Evolutionary conservation across 2,113 vertebrate species (phyloP), one percentile per base, ranked within the genome.

Genomic region (Hippocampus guttulatus): DNA sequence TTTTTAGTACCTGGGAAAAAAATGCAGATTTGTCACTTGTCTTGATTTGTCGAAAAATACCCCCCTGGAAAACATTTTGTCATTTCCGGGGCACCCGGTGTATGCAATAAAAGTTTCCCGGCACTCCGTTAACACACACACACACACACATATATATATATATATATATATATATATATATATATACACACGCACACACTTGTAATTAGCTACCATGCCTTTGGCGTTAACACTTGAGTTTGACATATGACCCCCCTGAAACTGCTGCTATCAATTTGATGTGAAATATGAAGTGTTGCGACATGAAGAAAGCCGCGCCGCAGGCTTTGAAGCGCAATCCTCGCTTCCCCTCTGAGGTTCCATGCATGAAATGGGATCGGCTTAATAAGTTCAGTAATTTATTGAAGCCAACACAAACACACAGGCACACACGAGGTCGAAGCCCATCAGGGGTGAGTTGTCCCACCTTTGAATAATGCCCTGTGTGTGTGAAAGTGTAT

Each of bases 381-480:
- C 47, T 78, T 79, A 87, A 89, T 89, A 88, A 86, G 71, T 86
- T 83, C n/a, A 80, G 83, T 84, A 82, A 89, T 86, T 87, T 84
- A 87, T 82, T 82, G 75, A 80, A 80, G 79, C 84, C 76, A 82
- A 68, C 71, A 60, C 65, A 65, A 66, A 47, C 65, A 67, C 61
- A 75, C 64, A 47, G 63, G 71, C 67, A 72, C 74, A 67, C 49
- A 71, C 8, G 43, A 33, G 58, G 74, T 84, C 77, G 75, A 69
- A 75, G 79, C 71, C 67, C 70, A 72, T 74, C 71, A 72, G 18
- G 68, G 69, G 52, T 63, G 74, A 84, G 70, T 81, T 83, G 69
- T 80, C 68, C 65, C 68, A 38, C 49, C 65, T 33, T 43, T 70
- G 82, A 81, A 81, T 69, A 64, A 66, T 41, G 58, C 16, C 38